phyloP scores from a whole-genome alignment of 2,113 vertebrate genomes.

The Platichthys flesus region DNA sequence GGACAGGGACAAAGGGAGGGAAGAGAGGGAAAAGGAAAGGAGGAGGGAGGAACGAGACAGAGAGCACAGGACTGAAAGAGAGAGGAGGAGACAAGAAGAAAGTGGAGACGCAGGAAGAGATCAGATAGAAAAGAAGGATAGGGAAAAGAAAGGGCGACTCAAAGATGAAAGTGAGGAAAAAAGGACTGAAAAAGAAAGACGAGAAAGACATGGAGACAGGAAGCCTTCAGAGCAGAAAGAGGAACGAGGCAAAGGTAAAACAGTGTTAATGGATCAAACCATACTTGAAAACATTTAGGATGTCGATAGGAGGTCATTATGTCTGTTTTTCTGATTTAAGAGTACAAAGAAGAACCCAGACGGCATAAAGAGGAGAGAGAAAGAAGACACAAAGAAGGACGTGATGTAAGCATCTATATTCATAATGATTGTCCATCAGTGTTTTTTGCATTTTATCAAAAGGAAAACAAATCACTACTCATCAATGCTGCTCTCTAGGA shows the following conservation, averaged over 20 bases:
- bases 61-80: slow-evolving; percentile 37
- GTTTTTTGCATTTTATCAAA: background rate
- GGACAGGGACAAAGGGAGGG: slow-evolving; percentile 47
- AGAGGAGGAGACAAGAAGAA: slow-evolving; percentile 49
- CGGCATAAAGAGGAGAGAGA: slow-evolving; percentile 73
- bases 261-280: background rate
- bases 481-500: slow-evolving; percentile 29
- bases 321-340: slow-evolving; percentile 49
- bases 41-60: slow-evolving; percentile 41
- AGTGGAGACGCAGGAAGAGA: slow-evolving; percentile 27
- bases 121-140: slow-evolving; percentile 14
- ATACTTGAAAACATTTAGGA: background rate
- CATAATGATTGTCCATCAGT: background rate
- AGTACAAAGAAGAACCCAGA: slow-evolving; percentile 62
- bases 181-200: slow-evolving; percentile 55
- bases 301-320: background rate
- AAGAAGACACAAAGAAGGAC: slow-evolving; percentile 62
- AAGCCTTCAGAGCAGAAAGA: slow-evolving; percentile 63
- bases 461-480: no score
- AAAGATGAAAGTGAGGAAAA: slow-evolving; percentile 45
- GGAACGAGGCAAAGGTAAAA: slow-evolving; percentile 58
- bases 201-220: slow-evolving; percentile 57
- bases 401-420: slow-evolving; percentile 46
- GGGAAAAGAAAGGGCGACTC: slow-evolving; percentile 16
- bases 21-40: slow-evolving; percentile 71